Conservation (phyloP, 2,888 invertebrate species). For the Trissolcus brochymenae region DNA sequence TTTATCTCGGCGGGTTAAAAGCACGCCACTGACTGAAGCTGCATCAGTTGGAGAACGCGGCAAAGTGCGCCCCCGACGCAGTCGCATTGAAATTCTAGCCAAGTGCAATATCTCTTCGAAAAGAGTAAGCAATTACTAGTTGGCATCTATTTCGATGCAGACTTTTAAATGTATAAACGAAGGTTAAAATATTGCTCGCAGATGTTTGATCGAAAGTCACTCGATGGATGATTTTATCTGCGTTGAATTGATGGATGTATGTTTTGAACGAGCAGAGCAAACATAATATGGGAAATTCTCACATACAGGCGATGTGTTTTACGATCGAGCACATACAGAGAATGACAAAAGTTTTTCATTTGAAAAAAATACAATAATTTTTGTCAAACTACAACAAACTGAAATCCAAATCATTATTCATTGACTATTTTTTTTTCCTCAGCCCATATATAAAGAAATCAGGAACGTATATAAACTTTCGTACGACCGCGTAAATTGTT, state of each 20-base stretch:
- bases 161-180: conserved; percentile 20
- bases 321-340: too few relatives aligned
- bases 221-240: conserved; percentile 9
- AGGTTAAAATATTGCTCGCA: conserved; percentile 22
- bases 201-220: conserved; percentile 25
- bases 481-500: too few relatives aligned
- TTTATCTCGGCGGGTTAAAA: conserved; percentile 65
- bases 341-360: too few relatives aligned
- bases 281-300: too few relatives aligned
- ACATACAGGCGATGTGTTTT: too few relatives aligned
- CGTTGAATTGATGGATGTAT: conserved; percentile 5
- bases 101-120: conserved; percentile 48
- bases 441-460: too few relatives aligned
- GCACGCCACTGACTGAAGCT: conserved; percentile 68
- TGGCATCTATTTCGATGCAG: conserved; percentile 38
- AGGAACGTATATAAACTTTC: too few relatives aligned
- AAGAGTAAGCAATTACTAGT: conserved; percentile 40
- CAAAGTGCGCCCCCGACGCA: conserved; percentile 63
- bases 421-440: too few relatives aligned
- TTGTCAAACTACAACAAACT: too few relatives aligned
- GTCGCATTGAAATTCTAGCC: conserved; percentile 61
- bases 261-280: too few relatives aligned
- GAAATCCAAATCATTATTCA: too few relatives aligned
- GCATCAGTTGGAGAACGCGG: conserved; percentile 61
- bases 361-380: too few relatives aligned